Base-by-base conservation (phyloP, 1,140 invertebrate genomes). In the Nylanderia fulva region DNA sequence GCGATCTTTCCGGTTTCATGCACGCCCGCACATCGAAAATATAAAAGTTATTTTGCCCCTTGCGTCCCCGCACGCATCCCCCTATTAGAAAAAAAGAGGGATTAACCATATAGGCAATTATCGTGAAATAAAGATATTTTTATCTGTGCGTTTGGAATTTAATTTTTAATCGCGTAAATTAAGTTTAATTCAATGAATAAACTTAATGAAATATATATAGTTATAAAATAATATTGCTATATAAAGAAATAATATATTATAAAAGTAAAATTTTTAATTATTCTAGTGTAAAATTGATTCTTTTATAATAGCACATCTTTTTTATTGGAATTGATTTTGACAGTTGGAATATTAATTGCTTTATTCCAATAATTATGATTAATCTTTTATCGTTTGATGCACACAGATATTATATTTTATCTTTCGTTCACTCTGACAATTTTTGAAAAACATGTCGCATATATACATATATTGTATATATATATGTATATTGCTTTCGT, bases 1-100 rank as follows among this genome's bases (percentile, higher is more conserved):
- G 36, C 36, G 77, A 71, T 71, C 48, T 71, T 80, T 64, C 39
- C 74, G 39, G 11, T 42, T 69, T 80, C 48, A 54, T 24, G 48
- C 45, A 39, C 42, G 39, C 60, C 11, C n/a, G 63, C 64, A 42
- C 29, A 48, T 42, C 24, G 48, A 18, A 21, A 58, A 42, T 33
- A 36, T 24, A 13, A 45, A 39, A 29, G 18, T 63, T 72, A 72
- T 39, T 79, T 68, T 8, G 15, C 29, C 24, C n/a, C 24, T n/a
- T 27, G 8, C 18, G 29, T 61, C 56, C n/a, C 27, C 9, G 4
- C 2, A 7, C 24, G 13, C 18, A 1, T 36, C 4, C n/a, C n/a
- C 39, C n/a, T 9, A 36, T 9, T 45, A n/a, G 21, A 21, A 39
- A 36, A n/a, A n/a, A n/a, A n/a, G n/a, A n/a, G 29, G 11, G 11